Evolutionary conservation across 2,113 vertebrate species (phyloP), one percentile per base, ranked within the genome.

Genomic region (Orthonyx spaldingii): DNA sequence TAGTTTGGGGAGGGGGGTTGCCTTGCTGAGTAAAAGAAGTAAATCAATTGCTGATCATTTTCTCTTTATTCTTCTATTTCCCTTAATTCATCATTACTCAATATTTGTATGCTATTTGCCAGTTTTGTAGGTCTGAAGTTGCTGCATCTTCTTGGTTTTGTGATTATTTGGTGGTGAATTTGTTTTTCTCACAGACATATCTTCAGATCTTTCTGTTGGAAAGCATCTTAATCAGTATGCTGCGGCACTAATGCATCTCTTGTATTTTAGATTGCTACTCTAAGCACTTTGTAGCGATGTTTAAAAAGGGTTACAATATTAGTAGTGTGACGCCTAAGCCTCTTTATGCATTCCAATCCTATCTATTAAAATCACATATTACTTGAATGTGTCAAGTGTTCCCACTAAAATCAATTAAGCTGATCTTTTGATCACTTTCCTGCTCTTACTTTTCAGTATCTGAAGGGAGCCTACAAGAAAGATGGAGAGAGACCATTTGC

Each of bases 1-100:
- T 33, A 37, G 15, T 39, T 39, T 49, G n/a, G n/a, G n/a, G n/a
- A n/a, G 27, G 15, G 19, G 15, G 3, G 1, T 0, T 41, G 13
- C 21, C 15, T 47, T 72, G 10, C 13, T 33, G 33, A 68, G 26
- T 72, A 6, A 78, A 77, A 75, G 23, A 82, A 39, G 0, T 3
- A 55, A 35, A 59, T 28, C 15, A 60, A 13, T 11, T 37, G 33
- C 46, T 42, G 12, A 49, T 52, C 3, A 49, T 47, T 71, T 90
- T 76, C 16, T 32, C 20, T 44, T 65, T 59, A 42, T 59, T 8
- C 2, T 64, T 50, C 20, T 13, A 16, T 76, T 65, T 81, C 41
- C 3, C 53, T 75, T 26, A 71, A 28, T 83, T 57, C 22, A 20
- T 50, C 17, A 35, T 75, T 70, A 26, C 50, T 20, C 10, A 30